phyloP scores from a whole-genome alignment of 2,113 vertebrate species.

The Pseudorectes ferrugineus region DNA sequence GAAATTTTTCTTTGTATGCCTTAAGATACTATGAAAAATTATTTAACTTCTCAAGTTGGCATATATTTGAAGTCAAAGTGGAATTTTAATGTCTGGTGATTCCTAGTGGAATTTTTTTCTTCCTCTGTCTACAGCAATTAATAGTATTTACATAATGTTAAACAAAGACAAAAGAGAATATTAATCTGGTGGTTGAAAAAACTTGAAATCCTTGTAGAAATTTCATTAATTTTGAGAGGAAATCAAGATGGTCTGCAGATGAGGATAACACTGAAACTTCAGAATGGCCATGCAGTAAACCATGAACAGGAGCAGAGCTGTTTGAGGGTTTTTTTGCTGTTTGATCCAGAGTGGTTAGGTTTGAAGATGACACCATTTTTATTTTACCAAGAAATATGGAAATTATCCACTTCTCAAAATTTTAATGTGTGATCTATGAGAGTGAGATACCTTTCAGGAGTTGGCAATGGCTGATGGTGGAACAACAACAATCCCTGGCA shows the following conservation, averaged over 20 bases:
- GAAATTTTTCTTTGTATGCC: neutral
- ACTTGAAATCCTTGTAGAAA: neutral
- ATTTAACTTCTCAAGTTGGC: neutral
- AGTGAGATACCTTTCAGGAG: neutral
- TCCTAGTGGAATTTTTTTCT: neutral
- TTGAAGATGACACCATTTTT: accelerated
- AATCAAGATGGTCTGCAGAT: neutral
- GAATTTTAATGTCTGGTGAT: neutral
- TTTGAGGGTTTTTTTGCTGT: neutral
- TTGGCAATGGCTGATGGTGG: neutral
- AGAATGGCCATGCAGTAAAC: accelerated
- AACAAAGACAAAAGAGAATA: neutral
- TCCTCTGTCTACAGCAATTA: neutral
- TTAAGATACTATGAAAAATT: neutral
- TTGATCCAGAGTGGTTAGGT: neutral
- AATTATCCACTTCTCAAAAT: neutral
- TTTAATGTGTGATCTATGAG: neutral
- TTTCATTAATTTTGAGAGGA: neutral
- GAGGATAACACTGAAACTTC: neutral
- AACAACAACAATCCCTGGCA: neutral
- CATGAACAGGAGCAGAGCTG: neutral
- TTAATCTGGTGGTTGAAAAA: neutral
- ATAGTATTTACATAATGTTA: neutral
- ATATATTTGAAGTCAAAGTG: neutral
- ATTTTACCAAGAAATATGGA: neutral